Percentiles rank a stretch among this genome's conserved stretches.
phyloP scores from a whole-genome alignment of 1,140 invertebrate genomes.

The Trissolcus basalis region DNA sequence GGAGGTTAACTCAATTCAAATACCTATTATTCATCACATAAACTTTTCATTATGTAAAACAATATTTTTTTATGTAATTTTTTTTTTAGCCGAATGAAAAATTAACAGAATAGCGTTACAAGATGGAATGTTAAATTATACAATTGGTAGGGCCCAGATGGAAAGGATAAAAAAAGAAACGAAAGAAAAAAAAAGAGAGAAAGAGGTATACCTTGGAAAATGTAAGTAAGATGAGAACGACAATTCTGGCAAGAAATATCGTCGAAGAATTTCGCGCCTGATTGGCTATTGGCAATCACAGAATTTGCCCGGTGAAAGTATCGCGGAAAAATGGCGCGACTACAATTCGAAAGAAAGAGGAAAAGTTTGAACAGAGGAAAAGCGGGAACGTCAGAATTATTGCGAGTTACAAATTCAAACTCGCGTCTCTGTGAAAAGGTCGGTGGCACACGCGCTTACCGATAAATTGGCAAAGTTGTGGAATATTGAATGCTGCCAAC shows the following conservation, averaged over 20 bases:
- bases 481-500: conserved; percentile 67
- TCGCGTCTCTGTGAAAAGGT: conserved; percentile 43
- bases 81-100: too few species aligned
- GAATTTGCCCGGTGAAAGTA: conserved; percentile 51
- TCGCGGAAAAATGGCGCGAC: conserved; percentile 55
- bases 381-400: conserved; percentile 49
- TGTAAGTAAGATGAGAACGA: conserved; percentile 49
- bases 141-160: too few species aligned
- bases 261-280: conserved; percentile 53
- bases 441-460: conserved; percentile 55
- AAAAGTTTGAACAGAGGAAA: conserved; percentile 52
- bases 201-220: conserved; percentile 51
- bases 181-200: too few species aligned
- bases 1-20: too few species aligned
- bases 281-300: conserved; percentile 53
- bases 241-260: conserved; percentile 59
- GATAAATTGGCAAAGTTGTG: conserved; percentile 68
- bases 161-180: too few species aligned
- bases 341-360: conserved; percentile 54
- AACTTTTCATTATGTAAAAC: too few species aligned
- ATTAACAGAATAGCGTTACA: conserved; percentile 37
- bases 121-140: conserved; percentile 4
- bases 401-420: conserved; percentile 53
- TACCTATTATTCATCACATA: conserved; percentile 12
- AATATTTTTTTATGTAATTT: too few species aligned